A percentile compares a stretch with the other conserved stretches of the same genome.
These are phyloP conservation scores for Tamandua tetradactyla DNA, from an alignment of 2,797 vertebrate genomes.

Conservation along the genomic window DNA sequence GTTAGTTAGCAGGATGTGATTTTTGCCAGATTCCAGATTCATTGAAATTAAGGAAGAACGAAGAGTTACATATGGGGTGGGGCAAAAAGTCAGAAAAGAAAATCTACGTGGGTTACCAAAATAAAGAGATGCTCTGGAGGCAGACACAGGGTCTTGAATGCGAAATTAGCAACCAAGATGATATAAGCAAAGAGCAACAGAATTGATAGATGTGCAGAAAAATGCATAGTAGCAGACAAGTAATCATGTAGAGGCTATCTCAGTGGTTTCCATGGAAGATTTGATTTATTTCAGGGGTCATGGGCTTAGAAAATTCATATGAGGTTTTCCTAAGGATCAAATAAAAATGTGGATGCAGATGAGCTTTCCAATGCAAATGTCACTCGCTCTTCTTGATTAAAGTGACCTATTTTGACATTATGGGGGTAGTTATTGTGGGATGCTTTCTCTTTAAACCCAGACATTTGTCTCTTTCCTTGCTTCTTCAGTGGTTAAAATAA, in stretches of 20 bases:
- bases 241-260: not conserved
- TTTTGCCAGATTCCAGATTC: not conserved
- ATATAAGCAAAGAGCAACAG: not conserved
- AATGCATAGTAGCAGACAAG: not conserved
- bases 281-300: slow-evolving; percentile 11
- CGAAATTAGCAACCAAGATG: not conserved
- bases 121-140: not conserved
- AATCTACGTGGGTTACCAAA: not conserved
- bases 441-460: not conserved
- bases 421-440: not conserved
- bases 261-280: not conserved
- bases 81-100: not conserved
- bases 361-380: not conserved
- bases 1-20: not conserved
- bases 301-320: slow-evolving; percentile 1
- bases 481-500: slow-evolving; percentile 53
- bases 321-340: slow-evolving; percentile 19
- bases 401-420: slow-evolving; percentile 23
- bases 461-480: not conserved
- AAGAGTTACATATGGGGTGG: not conserved
- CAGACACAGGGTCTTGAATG: not conserved
- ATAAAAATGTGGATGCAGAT: not conserved
- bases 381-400: slow-evolving; percentile 44
- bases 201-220: not conserved
- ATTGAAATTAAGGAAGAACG: not conserved